phyloP scores from a whole-genome alignment of 2,888 invertebrate genomes.

The Drosophila barbarae region DNA sequence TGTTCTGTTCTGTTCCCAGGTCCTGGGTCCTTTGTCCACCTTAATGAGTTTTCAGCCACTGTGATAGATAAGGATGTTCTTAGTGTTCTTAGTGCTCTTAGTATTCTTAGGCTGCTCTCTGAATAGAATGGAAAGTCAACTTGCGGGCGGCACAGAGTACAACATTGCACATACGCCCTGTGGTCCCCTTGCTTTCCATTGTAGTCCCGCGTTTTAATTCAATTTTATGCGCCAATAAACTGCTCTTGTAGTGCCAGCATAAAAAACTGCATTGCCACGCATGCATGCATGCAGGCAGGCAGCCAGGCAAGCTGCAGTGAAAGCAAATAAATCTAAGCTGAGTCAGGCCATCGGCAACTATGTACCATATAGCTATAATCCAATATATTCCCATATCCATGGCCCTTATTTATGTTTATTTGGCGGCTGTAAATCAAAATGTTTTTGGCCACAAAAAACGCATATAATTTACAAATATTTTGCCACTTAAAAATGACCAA shows the following conservation, averaged over 20 bases:
- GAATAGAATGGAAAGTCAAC: conserved; percentile 10
- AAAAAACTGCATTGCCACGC: conserved; percentile 42
- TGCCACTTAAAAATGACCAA: conserved; percentile 35
- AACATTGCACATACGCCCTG: conserved; percentile 28
- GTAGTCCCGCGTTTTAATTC: conserved; percentile 55
- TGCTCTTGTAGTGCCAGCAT: conserved; percentile 50
- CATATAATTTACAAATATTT: conserved; percentile 29
- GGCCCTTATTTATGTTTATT: conserved; percentile 31
- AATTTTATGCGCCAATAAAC: conserved; percentile 72
- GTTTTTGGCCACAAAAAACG: conserved; percentile 11
- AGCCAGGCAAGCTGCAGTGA: conserved; percentile 6
- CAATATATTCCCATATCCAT: conserved; percentile 22
- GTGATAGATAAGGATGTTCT: conserved; percentile 24
- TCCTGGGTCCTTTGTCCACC: conserved; percentile 32
- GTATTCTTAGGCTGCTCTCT: neutral
- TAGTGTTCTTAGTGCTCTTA: conserved; percentile 1
- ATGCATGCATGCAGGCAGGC: conserved; percentile 17
- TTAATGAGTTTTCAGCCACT: conserved; percentile 32
- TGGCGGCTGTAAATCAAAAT: conserved; percentile 36
- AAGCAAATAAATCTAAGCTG: conserved; percentile 36
- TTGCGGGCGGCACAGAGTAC: conserved; percentile 16
- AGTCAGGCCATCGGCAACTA: conserved; percentile 12
- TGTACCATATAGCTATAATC: neutral
- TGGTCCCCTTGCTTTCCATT: conserved; percentile 22
- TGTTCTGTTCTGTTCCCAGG: conserved; percentile 1